phyloP scores from a whole-genome alignment of 2,113 vertebrate genomes.

The Cercopithecus mona region DNA sequence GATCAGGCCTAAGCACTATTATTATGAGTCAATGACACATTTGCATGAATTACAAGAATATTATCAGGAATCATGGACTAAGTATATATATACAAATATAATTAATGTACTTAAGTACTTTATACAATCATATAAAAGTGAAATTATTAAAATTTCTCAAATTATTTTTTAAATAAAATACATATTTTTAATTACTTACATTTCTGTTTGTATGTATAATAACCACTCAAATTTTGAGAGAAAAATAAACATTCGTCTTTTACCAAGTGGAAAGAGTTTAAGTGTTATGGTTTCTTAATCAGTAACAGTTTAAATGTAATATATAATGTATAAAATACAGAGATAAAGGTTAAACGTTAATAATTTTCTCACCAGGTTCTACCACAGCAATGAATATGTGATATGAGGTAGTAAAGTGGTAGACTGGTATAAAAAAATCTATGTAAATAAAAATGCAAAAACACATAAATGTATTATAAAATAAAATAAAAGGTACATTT shows the following conservation, averaged over 20 bases:
- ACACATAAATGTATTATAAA: not conserved
- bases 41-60: not conserved
- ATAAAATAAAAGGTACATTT: conserved; percentile 17
- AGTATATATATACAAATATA: not conserved
- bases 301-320: not conserved
- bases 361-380: not conserved
- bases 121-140: not conserved
- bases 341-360: not conserved
- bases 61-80: not conserved
- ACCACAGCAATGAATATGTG: not conserved
- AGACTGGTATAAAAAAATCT: not conserved
- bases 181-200: not conserved
- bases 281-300: not conserved
- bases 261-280: not conserved
- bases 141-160: not conserved
- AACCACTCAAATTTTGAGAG: not conserved
- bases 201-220: not conserved
- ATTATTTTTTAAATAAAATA: not conserved
- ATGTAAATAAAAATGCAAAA: not conserved
- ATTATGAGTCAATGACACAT: not conserved
- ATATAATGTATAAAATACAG: not conserved
- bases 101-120: not conserved
- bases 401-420: not conserved
- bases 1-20: not conserved
- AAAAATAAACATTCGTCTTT: not conserved